Percentiles rank a stretch among this genome's conserved stretches.
These are phyloP conservation scores for Panthera uncia DNA, from an alignment of 2,113 vertebrate genomes.

Conservation along the genomic window DNA sequence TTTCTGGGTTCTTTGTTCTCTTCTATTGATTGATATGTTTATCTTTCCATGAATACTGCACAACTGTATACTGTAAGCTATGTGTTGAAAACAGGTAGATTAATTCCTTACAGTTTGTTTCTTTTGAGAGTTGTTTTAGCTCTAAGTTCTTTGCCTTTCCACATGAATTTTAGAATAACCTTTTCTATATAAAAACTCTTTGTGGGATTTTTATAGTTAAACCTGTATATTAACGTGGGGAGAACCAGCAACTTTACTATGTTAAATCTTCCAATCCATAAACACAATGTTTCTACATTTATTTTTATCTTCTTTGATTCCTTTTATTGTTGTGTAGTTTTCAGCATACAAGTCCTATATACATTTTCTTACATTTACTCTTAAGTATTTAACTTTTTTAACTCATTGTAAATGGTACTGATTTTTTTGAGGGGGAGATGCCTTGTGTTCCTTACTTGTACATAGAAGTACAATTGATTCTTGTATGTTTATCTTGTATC, in stretches of 20 bases:
- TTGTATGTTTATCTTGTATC: not conserved
- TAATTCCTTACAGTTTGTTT: not conserved
- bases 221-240: not conserved
- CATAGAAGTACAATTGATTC: not conserved
- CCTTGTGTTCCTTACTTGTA: not conserved
- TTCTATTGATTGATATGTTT: not conserved
- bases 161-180: not conserved
- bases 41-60: not conserved
- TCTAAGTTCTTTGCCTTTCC: not conserved
- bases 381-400: not conserved
- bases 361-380: not conserved
- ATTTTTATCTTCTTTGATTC: not conserved
- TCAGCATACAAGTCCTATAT: not conserved
- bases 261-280: not conserved
- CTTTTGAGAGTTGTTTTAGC: not conserved
- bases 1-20: not conserved
- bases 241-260: not conserved
- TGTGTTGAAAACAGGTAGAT: not conserved
- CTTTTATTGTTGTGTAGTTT: not conserved
- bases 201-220: not conserved
- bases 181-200: not conserved
- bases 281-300: not conserved
- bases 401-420: not conserved
- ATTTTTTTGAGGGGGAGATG: not conserved
- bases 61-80: not conserved